phyloP scores from a whole-genome alignment of 2,113 vertebrate genomes.

The Podiceps cristatus region DNA sequence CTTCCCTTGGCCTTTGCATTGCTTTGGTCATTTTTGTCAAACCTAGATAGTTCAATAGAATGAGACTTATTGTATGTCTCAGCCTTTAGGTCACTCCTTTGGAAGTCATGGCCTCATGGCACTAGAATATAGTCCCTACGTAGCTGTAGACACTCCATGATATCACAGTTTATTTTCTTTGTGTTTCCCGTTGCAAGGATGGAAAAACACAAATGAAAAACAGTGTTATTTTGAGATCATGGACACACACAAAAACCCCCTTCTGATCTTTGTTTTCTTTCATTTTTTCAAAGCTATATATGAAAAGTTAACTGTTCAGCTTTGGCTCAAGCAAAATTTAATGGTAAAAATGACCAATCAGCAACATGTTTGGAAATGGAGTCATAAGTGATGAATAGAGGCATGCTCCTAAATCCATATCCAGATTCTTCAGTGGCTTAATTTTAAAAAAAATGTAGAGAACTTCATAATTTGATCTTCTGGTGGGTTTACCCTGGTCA shows the following conservation, averaged over 20 bases:
- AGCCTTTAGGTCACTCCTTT: not conserved
- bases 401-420: not conserved
- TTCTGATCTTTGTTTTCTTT: not conserved
- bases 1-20: not conserved
- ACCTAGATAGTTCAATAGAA: not conserved
- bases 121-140: not conserved
- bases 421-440: not conserved
- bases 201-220: not conserved
- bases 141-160: not conserved
- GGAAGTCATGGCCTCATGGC: not conserved
- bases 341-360: not conserved
- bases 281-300: not conserved
- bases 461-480: not conserved
- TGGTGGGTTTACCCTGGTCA: not conserved
- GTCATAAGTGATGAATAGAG: not conserved
- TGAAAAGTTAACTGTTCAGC: not conserved
- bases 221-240: not conserved
- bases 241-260: not conserved
- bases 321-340: not conserved
- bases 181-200: not conserved
- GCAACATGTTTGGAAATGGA: not conserved
- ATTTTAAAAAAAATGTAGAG: not conserved
- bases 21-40: not conserved
- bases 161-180: not conserved
- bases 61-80: rapidly evolving